Evolutionary conservation across 2,888 invertebrate species (phyloP).

Genomic region (Agriopis leucophaearia): DNA sequence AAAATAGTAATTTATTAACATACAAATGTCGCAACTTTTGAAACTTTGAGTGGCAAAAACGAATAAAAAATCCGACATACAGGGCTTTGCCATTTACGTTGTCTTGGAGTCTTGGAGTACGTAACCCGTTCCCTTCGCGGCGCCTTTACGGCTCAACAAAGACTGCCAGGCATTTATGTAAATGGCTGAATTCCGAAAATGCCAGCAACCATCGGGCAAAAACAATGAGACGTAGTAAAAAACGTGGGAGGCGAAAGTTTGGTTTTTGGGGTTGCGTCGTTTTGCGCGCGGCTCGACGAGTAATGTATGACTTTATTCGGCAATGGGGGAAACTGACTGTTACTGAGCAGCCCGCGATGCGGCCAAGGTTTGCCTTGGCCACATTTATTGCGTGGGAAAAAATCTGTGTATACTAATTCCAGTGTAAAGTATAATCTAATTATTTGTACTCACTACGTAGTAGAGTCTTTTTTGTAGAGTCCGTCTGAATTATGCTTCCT

Average conservation of each 20-base stretch:
- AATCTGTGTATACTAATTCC: too few species aligned
- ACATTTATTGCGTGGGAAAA: too few species aligned
- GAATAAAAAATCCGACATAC: slow-evolving; percentile 57
- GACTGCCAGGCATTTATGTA: slow-evolving; percentile 81
- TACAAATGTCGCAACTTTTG: slow-evolving; percentile 60
- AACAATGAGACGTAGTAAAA: slow-evolving; percentile 74
- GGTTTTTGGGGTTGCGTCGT: slow-evolving; percentile 73
- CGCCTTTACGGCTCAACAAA: slow-evolving; percentile 83
- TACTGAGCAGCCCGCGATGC: background rate
- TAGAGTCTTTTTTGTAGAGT: too few species aligned
- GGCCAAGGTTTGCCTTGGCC: background rate
- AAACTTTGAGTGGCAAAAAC: slow-evolving; percentile 58
- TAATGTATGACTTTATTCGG: slow-evolving; percentile 53
- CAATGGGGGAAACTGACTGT: slow-evolving; percentile 39
- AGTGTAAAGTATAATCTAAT: too few species aligned
- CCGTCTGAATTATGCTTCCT: too few species aligned
- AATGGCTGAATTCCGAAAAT: slow-evolving; percentile 83
- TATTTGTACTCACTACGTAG: too few species aligned
- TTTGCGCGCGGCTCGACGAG: slow-evolving; percentile 57
- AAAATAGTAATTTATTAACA: slow-evolving; percentile 50
- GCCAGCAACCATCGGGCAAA: slow-evolving; percentile 72
- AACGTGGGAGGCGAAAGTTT: slow-evolving; percentile 76
- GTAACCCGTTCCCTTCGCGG: slow-evolving; percentile 65
- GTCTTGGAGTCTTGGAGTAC: slow-evolving; percentile 45
- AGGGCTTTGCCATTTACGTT: slow-evolving; percentile 60